Base-by-base conservation (phyloP, 2,797 vertebrate species). In the Nyctibius grandis region DNA sequence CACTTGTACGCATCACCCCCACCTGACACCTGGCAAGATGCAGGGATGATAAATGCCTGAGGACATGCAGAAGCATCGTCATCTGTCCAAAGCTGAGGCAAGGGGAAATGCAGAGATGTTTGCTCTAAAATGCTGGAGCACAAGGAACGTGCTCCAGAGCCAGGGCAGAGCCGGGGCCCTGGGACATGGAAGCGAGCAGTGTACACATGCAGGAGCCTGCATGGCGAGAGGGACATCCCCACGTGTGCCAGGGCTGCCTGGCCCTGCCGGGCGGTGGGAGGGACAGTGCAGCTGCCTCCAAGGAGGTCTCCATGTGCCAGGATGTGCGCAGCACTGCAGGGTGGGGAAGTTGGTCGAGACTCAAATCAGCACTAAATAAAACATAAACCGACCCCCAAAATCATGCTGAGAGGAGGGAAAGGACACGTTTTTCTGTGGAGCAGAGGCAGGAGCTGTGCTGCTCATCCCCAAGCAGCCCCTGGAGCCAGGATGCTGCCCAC, bases 151-250 rank as follows among this genome's bases (percentile, higher is more conserved):
- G 20, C 11, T 83, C 31, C 53, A 36, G 40, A 85, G 36, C 31
- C 1, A 2, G 21, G 0, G 0, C 34, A 59, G 31, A 74, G 19
- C 56, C 3, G 6, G 26, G 23, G 9, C 15, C 6, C 68, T 26
- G 50, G 51, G 74, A 51, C 28, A 4, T 8, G 34, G 53, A 60
- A 25, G 1, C 0, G 0, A 78, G 13, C 21, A 28, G 22, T 20
- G 61, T 29, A 47, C 12, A 25, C 8, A 10, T 17, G 31, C 53
- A 72, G 29, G 6, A 51, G 33, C n/a, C 36, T 59, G 47, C 22
- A 33, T 7, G 31, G 17, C 3, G 7, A 72, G 34, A 59, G 40
- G 42, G 36, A 47, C 26, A 26, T 16, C 33, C 9, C 15, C 34
- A n/a, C 1, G 0, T 11, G 12, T 33, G 22, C 57, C 67, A 67